Percentiles rank a stretch among this genome's conserved stretches.
These are phyloP conservation scores for Corythaixoides concolor DNA, from an alignment of 2,113 vertebrate genomes.

Conservation along the genomic window DNA sequence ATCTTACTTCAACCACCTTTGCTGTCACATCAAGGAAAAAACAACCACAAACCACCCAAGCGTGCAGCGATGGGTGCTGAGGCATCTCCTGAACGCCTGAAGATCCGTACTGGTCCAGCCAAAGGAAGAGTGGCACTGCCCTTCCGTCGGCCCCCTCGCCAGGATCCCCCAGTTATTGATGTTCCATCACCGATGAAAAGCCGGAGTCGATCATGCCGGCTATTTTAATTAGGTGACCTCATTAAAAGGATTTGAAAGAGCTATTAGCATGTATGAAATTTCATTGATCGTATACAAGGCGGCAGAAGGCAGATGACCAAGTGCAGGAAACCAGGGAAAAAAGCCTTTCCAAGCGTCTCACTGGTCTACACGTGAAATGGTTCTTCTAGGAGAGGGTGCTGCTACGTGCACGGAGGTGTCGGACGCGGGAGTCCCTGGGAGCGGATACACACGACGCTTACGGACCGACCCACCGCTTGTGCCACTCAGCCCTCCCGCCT, in stretches of 20 bases:
- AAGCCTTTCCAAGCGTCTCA: not conserved
- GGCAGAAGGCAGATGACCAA: conserved; percentile 18
- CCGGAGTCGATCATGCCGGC: not conserved
- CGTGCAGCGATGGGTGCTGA: not conserved
- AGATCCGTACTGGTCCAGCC: not conserved
- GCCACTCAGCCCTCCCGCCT: conserved; percentile 38
- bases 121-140: not conserved
- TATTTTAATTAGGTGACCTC: conserved; percentile 31
- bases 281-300: not conserved
- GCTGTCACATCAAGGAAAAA: not conserved
- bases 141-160: not conserved
- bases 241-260: not conserved
- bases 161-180: not conserved
- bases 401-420: not conserved
- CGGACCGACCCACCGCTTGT: not conserved
- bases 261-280: not conserved
- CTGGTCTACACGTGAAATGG: not conserved
- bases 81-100: not conserved
- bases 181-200: not conserved
- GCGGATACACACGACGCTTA: not conserved
- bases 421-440: conserved; percentile 15
- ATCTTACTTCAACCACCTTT: not conserved
- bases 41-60: rapidly evolving
- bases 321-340: not conserved
- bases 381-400: not conserved